phyloP scores from a whole-genome alignment of 2,888 invertebrate genomes.

The Clitarchus hookeri region DNA sequence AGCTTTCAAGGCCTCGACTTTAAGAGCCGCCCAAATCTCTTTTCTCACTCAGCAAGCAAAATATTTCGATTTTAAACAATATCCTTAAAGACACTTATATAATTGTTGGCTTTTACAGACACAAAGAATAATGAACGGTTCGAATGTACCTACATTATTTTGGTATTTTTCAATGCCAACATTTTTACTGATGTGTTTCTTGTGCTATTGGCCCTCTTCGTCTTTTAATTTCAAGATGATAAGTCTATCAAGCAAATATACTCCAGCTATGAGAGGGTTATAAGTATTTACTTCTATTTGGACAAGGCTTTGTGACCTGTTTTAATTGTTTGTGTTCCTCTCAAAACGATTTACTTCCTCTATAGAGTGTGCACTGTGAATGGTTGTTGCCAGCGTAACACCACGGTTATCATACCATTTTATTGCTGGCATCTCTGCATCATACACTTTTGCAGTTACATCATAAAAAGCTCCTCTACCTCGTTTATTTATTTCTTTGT shows the following conservation, averaged over 20 bases:
- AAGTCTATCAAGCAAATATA: constrained; percentile 31
- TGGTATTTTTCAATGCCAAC: not conserved
- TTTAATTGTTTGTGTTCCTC: not conserved
- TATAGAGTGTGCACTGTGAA: not conserved
- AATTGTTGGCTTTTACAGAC: not conserved
- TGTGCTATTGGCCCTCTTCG: constrained; percentile 24
- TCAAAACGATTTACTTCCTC: constrained; percentile 5
- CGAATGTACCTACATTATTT: no score
- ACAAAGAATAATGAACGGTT: not conserved
- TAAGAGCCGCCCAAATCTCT: no score
- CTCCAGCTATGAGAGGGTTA: constrained; percentile 27
- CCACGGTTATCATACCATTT: constrained; percentile 29
- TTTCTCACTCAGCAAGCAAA: no score
- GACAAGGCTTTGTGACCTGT: not conserved
- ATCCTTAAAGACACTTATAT: not conserved
- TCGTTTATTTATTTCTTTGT: constrained; percentile 25
- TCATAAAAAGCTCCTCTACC: constrained; percentile 30
- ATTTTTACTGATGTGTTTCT: constrained; percentile 2
- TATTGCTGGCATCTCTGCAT: constrained; percentile 10
- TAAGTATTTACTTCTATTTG: not conserved
- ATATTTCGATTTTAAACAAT: no score
- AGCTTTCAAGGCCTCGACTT: no score
- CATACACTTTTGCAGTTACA: not conserved
- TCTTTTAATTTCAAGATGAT: not conserved
- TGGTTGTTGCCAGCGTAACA: constrained; percentile 24